phyloP scores from a whole-genome alignment of 2,888 invertebrate species.

The Tenthredo scrophulariae region DNA sequence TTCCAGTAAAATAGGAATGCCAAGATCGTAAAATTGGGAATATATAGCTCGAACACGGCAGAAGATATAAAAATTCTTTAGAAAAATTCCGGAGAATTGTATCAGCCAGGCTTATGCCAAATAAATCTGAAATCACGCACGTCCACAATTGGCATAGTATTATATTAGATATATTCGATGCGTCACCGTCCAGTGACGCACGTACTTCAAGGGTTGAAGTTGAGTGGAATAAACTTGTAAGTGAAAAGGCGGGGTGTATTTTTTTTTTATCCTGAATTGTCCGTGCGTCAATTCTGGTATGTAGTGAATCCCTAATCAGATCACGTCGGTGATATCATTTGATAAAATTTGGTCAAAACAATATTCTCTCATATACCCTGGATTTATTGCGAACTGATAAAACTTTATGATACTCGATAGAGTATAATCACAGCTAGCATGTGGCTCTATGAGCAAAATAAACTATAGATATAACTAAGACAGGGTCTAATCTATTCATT shows the following conservation, averaged over 20 bases:
- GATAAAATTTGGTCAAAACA: slow-evolving; percentile 32
- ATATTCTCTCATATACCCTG: not conserved
- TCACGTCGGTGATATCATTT: not conserved
- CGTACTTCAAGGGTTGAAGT: not conserved
- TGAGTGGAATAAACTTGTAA: slow-evolving; percentile 12
- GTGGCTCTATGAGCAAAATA: slow-evolving; percentile 11
- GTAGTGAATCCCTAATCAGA: slow-evolving; percentile 19
- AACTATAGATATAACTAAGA: not conserved
- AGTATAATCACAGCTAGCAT: not conserved
- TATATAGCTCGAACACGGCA: not conserved
- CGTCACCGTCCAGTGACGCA: slow-evolving; percentile 17
- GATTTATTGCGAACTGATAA: slow-evolving; percentile 24
- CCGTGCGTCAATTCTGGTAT: not conserved
- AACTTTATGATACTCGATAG: slow-evolving; percentile 12
- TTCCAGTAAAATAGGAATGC: not conserved
- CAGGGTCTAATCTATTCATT: not conserved
- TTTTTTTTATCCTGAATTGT: not conserved
- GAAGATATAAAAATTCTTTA: not conserved
- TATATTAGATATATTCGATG: not conserved
- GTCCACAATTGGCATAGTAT: not conserved
- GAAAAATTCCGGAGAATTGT: not conserved
- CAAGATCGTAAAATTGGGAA: not conserved
- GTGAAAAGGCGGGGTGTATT: not conserved
- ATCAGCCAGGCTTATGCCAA: not conserved
- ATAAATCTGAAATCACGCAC: not conserved